These are phyloP conservation scores for Abrostola tripartita DNA, from an alignment of 2,888 invertebrate genomes.

Conservation along the genomic window DNA sequence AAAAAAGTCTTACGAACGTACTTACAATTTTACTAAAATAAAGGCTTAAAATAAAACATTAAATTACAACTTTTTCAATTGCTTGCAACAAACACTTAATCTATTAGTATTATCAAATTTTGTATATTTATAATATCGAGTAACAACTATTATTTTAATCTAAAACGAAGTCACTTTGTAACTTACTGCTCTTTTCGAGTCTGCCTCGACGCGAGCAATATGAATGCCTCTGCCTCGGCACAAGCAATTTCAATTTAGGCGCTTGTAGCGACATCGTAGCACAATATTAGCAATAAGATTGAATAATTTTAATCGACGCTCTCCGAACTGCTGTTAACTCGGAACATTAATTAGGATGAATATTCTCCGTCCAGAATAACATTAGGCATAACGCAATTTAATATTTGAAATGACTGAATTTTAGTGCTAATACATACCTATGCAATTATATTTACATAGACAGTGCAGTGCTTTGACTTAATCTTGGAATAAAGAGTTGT, in stretches of 20 bases:
- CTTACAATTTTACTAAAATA: slow-evolving; percentile 20
- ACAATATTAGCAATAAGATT: slow-evolving; percentile 21
- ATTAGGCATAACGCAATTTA: no score
- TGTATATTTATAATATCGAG: slow-evolving; percentile 50
- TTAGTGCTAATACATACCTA: no score
- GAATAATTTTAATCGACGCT: slow-evolving; percentile 17
- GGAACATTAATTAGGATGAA: neutral
- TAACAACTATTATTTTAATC: slow-evolving; percentile 47
- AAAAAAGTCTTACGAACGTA: slow-evolving; percentile 33
- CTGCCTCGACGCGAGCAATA: slow-evolving; percentile 12
- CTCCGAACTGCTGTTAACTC: neutral
- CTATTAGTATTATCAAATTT: slow-evolving; percentile 39
- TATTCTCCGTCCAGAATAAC: neutral
- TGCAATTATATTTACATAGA: no score
- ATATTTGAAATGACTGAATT: no score
- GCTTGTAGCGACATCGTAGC: slow-evolving; percentile 13
- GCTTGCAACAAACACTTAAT: slow-evolving; percentile 53
- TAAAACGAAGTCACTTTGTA: slow-evolving; percentile 53
- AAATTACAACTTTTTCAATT: slow-evolving; percentile 49
- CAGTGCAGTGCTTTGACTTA: no score
- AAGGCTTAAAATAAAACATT: slow-evolving; percentile 19
- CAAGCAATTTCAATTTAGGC: slow-evolving; percentile 18
- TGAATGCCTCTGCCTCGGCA: slow-evolving; percentile 14
- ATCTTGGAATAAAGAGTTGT: no score
- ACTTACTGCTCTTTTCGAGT: slow-evolving; percentile 35